Conservation (phyloP, 1,140 invertebrate genomes). For the Hypsibius dujardini region DNA sequence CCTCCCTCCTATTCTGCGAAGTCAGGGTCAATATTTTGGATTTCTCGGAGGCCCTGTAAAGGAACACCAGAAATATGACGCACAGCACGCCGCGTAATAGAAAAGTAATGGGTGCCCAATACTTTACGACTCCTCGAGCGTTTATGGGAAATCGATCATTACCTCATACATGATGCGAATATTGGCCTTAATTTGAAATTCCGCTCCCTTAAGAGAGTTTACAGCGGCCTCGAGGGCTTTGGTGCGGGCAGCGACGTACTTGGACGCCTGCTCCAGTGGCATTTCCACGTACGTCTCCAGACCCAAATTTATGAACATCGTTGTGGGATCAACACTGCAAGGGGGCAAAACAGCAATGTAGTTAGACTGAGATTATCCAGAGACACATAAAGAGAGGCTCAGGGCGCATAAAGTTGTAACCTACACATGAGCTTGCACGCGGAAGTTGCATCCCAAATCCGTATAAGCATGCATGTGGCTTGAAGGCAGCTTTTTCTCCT, state of each 20-base stretch:
- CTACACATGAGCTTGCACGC: slow-evolving; percentile 8
- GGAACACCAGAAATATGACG: neutral
- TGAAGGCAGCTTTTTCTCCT: neutral
- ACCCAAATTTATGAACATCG: slow-evolving; percentile 3
- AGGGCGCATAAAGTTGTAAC: neutral
- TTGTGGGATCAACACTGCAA: neutral
- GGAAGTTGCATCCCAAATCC: neutral
- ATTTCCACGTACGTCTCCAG: slow-evolving; percentile 13
- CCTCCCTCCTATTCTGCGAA: neutral
- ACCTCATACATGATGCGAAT: slow-evolving; percentile 4
- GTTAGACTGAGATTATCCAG: neutral
- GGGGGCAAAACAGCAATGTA: neutral
- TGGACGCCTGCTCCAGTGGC: neutral
- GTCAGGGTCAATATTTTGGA: neutral
- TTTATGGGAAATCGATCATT: neutral
- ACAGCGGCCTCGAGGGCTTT: neutral
- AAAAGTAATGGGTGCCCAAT: no score
- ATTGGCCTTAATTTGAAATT: neutral
- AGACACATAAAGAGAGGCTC: neutral
- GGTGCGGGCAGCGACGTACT: slow-evolving; percentile 4
- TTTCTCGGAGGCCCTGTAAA: slow-evolving; percentile 11
- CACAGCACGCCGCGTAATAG: neutral
- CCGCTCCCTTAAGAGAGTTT: neutral
- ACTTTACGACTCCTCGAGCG: no score
- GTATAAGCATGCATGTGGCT: neutral